Percentiles rank a stretch among this genome's conserved stretches.
phyloP scores from a whole-genome alignment of 2,113 vertebrate genomes.

The Typhlomys cinereus region DNA sequence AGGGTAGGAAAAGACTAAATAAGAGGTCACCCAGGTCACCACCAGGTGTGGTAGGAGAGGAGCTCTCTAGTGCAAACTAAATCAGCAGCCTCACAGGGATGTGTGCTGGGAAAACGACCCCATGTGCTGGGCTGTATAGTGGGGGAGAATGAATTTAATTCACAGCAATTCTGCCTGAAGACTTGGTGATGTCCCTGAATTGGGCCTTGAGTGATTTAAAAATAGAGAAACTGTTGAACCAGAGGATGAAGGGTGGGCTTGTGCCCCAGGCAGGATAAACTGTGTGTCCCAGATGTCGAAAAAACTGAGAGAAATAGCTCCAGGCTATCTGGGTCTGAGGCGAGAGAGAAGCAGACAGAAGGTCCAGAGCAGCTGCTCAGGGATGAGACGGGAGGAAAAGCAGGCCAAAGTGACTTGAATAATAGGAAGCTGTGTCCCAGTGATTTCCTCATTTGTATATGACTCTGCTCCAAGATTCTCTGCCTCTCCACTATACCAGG shows the following conservation, averaged over 20 bases:
- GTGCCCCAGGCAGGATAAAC: neutral
- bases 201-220: conserved; percentile 7
- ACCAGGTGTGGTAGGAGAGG: neutral
- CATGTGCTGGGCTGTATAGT: neutral
- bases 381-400: neutral
- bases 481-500: neutral
- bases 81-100: neutral
- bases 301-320: neutral
- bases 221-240: conserved; percentile 23
- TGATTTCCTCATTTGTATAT: neutral
- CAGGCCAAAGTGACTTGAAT: neutral
- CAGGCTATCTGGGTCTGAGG: neutral
- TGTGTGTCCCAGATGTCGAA: neutral
- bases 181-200: neutral
- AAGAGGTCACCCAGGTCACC: too few species aligned
- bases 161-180: neutral
- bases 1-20: neutral
- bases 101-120: neutral
- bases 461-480: neutral
- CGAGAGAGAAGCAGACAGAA: neutral
- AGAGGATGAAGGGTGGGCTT: neutral
- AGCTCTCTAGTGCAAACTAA: fast-evolving
- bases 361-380: neutral
- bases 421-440: neutral
- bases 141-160: neutral